Percentiles rank a stretch among this genome's conserved stretches.
Conservation (phyloP, 2,888 invertebrate genomes). For the Malacosoma neustria region DNA sequence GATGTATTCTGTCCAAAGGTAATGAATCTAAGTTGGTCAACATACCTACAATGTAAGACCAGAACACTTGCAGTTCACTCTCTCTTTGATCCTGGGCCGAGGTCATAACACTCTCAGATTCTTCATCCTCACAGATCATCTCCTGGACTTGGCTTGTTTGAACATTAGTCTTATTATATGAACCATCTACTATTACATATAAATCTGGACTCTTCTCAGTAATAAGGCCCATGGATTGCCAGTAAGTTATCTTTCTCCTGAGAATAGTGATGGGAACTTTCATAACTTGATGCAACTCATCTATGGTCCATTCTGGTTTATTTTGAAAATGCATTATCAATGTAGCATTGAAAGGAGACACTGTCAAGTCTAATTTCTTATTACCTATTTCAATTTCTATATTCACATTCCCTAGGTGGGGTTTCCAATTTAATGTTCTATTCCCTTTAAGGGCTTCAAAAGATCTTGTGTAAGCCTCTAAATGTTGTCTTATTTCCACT, state of each 20-base stretch:
- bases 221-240: conserved; percentile 94
- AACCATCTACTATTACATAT: conserved; percentile 81
- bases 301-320: conserved; percentile 89
- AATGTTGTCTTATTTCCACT: conserved; percentile 83
- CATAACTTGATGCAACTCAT: conserved; percentile 88
- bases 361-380: conserved; percentile 85
- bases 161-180: conserved; percentile 70
- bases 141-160: conserved; percentile 72
- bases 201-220: conserved; percentile 84
- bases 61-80: conserved; percentile 94
- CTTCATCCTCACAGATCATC: conserved; percentile 90
- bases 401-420: conserved; percentile 93
- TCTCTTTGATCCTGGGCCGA: conserved; percentile 95
- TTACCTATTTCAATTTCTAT: conserved; percentile 92
- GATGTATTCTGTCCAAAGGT: conserved; percentile 93
- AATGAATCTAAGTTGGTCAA: conserved; percentile 94
- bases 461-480: conserved; percentile 90
- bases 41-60: conserved; percentile 99
- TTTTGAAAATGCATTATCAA: conserved; percentile 95
- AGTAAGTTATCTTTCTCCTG: conserved; percentile 90
- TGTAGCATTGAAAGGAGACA: conserved; percentile 94
- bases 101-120: conserved; percentile 94
- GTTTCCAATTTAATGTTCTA: conserved; percentile 94
- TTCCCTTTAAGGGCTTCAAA: conserved; percentile 95
- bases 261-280: conserved; percentile 91